phyloP scores from a whole-genome alignment of 1,140 invertebrate genomes.

The Eumeta japonica region DNA sequence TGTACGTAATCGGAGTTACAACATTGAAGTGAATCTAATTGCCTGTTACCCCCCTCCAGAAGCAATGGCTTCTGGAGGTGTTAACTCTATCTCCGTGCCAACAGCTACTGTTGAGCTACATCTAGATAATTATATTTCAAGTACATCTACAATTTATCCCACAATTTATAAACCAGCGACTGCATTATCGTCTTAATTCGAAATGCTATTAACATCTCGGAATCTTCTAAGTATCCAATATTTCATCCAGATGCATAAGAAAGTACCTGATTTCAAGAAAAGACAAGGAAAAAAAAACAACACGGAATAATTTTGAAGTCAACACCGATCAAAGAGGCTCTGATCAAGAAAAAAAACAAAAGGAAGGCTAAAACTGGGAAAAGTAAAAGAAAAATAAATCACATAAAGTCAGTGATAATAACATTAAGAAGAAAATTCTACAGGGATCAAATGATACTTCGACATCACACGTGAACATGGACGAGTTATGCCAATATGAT shows the following conservation, averaged over 20 bases:
- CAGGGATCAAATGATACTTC: slow-evolving; percentile 15
- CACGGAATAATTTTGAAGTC: too few relatives aligned
- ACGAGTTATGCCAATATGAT: too few relatives aligned
- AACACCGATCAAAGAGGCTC: slow-evolving; percentile 13
- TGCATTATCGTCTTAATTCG: slow-evolving; percentile 4
- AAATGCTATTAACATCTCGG: slow-evolving; percentile 5
- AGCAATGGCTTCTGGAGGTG: slow-evolving; percentile 3
- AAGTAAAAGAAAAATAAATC: too few relatives aligned
- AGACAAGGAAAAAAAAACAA: slow-evolving; percentile 15
- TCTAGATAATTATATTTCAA: slow-evolving; percentile 8
- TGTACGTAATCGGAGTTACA: too few relatives aligned
- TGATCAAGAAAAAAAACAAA: slow-evolving; percentile 17
- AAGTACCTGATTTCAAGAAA: slow-evolving; percentile 7
- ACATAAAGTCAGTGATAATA: slow-evolving; percentile 10
- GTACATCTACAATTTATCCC: slow-evolving; percentile 11
- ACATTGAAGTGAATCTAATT: too few relatives aligned
- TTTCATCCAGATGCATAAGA: slow-evolving; percentile 13
- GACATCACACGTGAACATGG: not conserved
- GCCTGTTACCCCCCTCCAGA: too few relatives aligned
- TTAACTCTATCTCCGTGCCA: slow-evolving; percentile 3
- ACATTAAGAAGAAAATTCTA: too few relatives aligned
- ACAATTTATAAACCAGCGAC: slow-evolving; percentile 7
- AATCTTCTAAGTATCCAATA: slow-evolving; percentile 7
- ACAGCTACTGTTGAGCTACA: slow-evolving; percentile 6
- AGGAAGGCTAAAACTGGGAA: slow-evolving; percentile 11